A percentile compares a stretch with the other conserved stretches of the same genome.
phyloP scores from a whole-genome alignment of 1,140 invertebrate species.

The Apis florea region DNA sequence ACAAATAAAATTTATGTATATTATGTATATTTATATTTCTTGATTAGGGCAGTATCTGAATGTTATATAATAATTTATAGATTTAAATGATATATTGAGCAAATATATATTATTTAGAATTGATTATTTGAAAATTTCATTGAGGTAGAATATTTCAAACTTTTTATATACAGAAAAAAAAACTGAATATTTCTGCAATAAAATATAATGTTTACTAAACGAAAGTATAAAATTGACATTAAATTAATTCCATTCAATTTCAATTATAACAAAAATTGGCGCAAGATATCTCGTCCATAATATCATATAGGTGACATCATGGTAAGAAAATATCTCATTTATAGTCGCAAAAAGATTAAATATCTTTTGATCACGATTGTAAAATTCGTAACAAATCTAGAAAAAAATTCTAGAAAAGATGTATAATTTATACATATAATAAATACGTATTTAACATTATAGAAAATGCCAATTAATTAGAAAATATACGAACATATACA shows the following conservation, averaged over 20 bases:
- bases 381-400: constrained; percentile 1
- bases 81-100: constrained; percentile 32
- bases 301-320: too few relatives aligned
- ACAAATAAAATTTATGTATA: constrained; percentile 35
- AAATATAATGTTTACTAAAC: background rate
- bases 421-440: constrained; percentile 30
- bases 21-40: background rate
- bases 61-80: constrained; percentile 9
- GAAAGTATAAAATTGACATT: constrained; percentile 1
- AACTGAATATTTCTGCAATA: background rate
- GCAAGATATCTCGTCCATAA: too few relatives aligned
- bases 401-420: constrained; percentile 11
- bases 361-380: background rate
- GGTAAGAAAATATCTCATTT: too few relatives aligned
- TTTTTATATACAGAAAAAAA: background rate
- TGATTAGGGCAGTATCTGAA: constrained; percentile 28
- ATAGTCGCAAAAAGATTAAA: background rate
- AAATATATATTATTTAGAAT: constrained; percentile 5
- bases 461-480: background rate
- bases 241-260: background rate
- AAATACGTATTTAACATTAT: background rate
- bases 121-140: constrained; percentile 7
- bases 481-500: background rate
- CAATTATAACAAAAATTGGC: too few relatives aligned
- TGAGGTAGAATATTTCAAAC: constrained; percentile 37